Base-by-base conservation (phyloP, 2,113 vertebrate species). In the Rallus limicola region DNA sequence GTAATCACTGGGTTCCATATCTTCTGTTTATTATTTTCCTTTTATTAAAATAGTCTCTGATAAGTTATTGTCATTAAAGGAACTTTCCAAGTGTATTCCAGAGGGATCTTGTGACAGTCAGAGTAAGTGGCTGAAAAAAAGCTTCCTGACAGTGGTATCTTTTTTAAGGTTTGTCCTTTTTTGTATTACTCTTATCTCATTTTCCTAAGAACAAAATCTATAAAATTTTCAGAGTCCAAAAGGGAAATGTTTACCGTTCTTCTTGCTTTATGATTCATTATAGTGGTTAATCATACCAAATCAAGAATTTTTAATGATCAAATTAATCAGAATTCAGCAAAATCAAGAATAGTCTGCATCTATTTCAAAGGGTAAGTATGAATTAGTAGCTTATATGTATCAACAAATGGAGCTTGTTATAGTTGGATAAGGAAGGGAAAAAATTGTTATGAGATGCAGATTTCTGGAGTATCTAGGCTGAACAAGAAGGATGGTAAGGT, bases 1-100 rank as follows among this genome's bases (percentile, higher is more conserved):
- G 44, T 59, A 84, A 90, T 86, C 23, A 77, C 17, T 78, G 23
- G 5, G 1, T 92, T 94, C n/a, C 1, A 3, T 77, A 82, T 75
- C 42, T 82, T 81, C 67, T 91, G 50, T 86, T 95, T 88, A 75
- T 88, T 67, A 85, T 84, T 91, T 93, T 90, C 9, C 8, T 92
- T 18, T 86, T 87, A 70, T 90, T 90, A 72, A 48, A 72, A 7
- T 16, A 80, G 38, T 85, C 28, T 93, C 65, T 88, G n/a, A 25
- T 65, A 86, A 84, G 18, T 40, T 86, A 25, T 5, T 60, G 44
- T 82, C 74, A 34, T 40, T 74, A 65, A 74, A 85, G 42, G 53
- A 75, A 42, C 28, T 77, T 85, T 68, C 36, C 31, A 46, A 64
- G 12, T 25, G 10, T 42, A 67, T 82, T 77, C 62, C 80, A 72